Base-by-base conservation (phyloP, 2,797 vertebrate genomes). In the Anomalospiza imberbis region DNA sequence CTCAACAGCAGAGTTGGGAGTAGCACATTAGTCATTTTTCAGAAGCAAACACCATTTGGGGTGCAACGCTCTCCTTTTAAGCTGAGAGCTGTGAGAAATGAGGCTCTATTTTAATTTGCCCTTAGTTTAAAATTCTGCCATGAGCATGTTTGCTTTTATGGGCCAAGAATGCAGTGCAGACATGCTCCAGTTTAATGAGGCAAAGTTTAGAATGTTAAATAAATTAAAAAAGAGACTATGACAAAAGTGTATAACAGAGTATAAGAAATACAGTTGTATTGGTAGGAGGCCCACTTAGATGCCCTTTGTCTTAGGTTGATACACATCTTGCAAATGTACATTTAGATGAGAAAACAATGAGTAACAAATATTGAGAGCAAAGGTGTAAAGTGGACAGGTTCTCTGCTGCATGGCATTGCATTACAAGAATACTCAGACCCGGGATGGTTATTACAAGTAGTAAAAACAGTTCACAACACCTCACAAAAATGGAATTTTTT, bases 251-350 rank as follows among this genome's bases (percentile, higher is more conserved):
- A 1, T 12, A 75, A 67, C 20, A 67, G 29, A 45, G 31, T 5
- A 13, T 10, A 70, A 4, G 17, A 72, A 82, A 19, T 24, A 25
- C 48, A 85, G 62, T 4, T 26, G 60, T 25, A 68, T 25, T 26
- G 54, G 47, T 63, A 78, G 50, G n/a, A 57, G 25, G 44, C 25
- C 91, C 42, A 45, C 25, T 85, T 18, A 14, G 45, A 40, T 20
- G 34, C 19, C 22, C 9, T 28, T 28, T 38, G 58, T 60, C 58
- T 28, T 60, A 60, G 17, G 25, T 13, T 38, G 57, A 98, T 98
- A 98, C 97, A 98, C 98, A 98, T 97, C 96, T 98, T 98, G 98
- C 98, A 98, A 98, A 98, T 98, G 97, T 98, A 98, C 97, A 98
- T 96, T 97, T 96, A 98, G 97, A 98, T 98, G 97, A 97, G 93